Evolutionary conservation across 2,113 vertebrate genomes (phyloP).

Genomic region (Hippocampus mohnikei): DNA sequence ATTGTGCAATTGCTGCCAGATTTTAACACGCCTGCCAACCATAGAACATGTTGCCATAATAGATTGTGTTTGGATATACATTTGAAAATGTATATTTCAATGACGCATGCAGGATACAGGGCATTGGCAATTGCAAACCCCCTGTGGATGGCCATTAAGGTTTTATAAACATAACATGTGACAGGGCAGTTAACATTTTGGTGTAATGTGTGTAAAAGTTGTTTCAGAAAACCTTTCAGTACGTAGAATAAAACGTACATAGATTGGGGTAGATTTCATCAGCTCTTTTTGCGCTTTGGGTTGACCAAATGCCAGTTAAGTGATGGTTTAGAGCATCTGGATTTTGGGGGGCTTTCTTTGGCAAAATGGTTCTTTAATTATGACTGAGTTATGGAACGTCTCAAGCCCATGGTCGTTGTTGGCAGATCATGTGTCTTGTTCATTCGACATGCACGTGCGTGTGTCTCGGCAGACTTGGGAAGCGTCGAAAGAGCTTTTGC

Average conservation of each 20-base stretch:
- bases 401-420: no score
- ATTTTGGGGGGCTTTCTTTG: no score
- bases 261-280: neutral
- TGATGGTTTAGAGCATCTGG: neutral
- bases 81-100: constrained; percentile 4
- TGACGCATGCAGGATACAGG: neutral
- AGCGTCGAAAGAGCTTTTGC: no score
- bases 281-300: neutral
- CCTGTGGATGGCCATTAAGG: neutral
- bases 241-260: constrained; percentile 2
- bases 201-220: constrained; percentile 5
- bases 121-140: neutral
- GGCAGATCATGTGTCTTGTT: no score
- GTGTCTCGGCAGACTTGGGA: no score
- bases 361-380: no score
- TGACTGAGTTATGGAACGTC: no score
- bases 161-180: constrained; percentile 11
- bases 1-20: neutral
- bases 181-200: neutral
- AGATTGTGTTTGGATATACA: neutral
- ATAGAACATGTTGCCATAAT: neutral
- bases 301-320: neutral
- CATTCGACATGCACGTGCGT: no score
- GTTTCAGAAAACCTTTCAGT: neutral
- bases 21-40: neutral